Base-by-base conservation (phyloP, 2,888 invertebrate genomes). In the Andrena bicolor region DNA sequence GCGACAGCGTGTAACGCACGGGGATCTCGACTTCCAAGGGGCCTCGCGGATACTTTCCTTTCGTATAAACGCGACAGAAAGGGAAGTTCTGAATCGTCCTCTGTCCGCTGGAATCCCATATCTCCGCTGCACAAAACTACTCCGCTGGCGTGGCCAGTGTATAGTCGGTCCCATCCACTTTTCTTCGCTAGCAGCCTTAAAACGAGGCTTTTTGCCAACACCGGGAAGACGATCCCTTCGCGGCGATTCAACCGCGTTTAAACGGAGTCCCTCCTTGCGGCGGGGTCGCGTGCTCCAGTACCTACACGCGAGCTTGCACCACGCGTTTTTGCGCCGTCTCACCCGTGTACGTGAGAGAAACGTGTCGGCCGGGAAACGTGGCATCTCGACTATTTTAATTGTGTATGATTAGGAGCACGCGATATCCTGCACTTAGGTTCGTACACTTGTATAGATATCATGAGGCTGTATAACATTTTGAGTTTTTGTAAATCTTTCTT, bases 171-270 rank as follows among this genome's bases (percentile, higher is more conserved):
- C 32, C 74, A 72, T 80, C 68, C 82, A 63, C 66, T 79, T 85
- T 81, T 72, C 75, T 63, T 69, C 23, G 41, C 56, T 78, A 61
- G 76, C 58, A 70, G 63, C 20, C 66, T 72, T 75, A 78, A 82
- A 65, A 60, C 63, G 75, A 72, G 86, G 85, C 84, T 86, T 77
- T 76, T 77, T 86, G 86, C 86, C 86, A 86, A 83, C 48, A 78
- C 28, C 66, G 65, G 58, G 60, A 58, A 74, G 73, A 6, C 56
- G 65, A 41, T 61, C 68, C 69, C 82, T 76, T 78, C 76, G 32
- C 35, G 74, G 51, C 76, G 64, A 75, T 75, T 69, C 70, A 64
- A 48, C 30, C 58, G 61, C 64, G 26, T 71, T 78, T 77, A 73
- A 16, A 72, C 56, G 60, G 65, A 30, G 60, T 41, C 65, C 28